Percentiles rank a stretch among this genome's conserved stretches.
phyloP scores from a whole-genome alignment of 2,888 invertebrate genomes.

The Hoplodrina ambigua region DNA sequence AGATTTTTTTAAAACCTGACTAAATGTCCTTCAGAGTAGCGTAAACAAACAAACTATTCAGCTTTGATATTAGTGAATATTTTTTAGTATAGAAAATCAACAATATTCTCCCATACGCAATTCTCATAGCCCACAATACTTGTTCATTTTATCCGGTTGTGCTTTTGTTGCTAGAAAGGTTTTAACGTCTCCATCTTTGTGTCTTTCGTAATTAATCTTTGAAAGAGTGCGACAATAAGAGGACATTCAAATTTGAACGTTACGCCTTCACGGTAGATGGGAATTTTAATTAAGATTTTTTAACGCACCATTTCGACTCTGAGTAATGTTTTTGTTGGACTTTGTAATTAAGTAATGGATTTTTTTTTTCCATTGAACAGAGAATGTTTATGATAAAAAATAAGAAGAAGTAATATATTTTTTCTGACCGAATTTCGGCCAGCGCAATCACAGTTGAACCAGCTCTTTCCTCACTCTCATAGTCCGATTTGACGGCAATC shows the following conservation, averaged over 20 bases:
- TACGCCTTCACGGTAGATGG: slow-evolving; percentile 77
- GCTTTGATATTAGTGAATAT: too few species aligned
- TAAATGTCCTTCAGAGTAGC: too few species aligned
- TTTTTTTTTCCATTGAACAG: background rate
- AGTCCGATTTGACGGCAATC: too few species aligned
- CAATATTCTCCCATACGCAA: slow-evolving; percentile 40
- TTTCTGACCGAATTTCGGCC: too few species aligned
- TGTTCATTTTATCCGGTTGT: slow-evolving; percentile 82
- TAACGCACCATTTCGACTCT: slow-evolving; percentile 54
- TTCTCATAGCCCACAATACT: slow-evolving; percentile 68
- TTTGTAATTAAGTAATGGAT: slow-evolving; percentile 31
- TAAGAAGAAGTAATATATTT: too few species aligned
- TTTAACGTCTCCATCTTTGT: slow-evolving; percentile 85
- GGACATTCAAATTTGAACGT: slow-evolving; percentile 74
- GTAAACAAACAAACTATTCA: too few species aligned
- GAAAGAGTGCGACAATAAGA: slow-evolving; percentile 81
- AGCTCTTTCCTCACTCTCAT: too few species aligned
- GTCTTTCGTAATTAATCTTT: slow-evolving; percentile 85
- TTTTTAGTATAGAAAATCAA: too few species aligned
- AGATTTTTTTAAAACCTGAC: too few species aligned
- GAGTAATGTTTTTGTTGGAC: slow-evolving; percentile 33
- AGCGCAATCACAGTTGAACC: too few species aligned
- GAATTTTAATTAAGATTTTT: slow-evolving; percentile 76
- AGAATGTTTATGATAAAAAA: too few species aligned
- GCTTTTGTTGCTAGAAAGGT: slow-evolving; percentile 80